Conservation (phyloP, 2,797 vertebrate genomes). For the Pygocentrus nattereri region DNA sequence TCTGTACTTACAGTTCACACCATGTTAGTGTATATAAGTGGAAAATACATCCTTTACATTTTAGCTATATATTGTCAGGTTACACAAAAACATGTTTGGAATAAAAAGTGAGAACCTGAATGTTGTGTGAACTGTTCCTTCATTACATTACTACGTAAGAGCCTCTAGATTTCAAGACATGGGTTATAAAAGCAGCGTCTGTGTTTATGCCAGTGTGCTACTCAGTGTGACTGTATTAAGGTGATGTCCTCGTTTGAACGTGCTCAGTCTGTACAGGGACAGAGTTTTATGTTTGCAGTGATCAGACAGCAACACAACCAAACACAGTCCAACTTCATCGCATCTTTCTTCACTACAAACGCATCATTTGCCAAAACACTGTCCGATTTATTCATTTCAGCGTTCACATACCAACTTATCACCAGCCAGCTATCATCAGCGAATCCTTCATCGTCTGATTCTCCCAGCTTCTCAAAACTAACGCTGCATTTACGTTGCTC, state of each 20-base stretch:
- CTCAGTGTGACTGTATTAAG: neutral
- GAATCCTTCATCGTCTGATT: neutral
- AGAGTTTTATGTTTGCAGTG: neutral
- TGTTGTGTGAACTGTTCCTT: too few species aligned
- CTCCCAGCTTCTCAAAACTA: neutral
- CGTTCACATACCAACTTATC: neutral
- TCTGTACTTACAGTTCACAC: neutral
- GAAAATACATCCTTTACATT: too few species aligned
- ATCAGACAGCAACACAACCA: neutral
- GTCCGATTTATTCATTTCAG: neutral
- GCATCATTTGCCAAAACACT: neutral
- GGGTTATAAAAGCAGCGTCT: neutral
- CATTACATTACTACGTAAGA: too few species aligned
- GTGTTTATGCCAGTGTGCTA: neutral
- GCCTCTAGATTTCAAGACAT: neutral
- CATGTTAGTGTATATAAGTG: neutral
- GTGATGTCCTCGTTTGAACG: neutral
- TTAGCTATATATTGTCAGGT: too few species aligned
- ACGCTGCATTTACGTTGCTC: too few species aligned
- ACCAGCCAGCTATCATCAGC: neutral
- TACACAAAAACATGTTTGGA: too few species aligned
- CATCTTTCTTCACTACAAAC: neutral
- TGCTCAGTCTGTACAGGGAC: neutral
- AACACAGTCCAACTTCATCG: neutral
- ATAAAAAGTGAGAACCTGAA: too few species aligned